Conservation (phyloP, 1,140 invertebrate genomes). For the Eufriesea mexicana region DNA sequence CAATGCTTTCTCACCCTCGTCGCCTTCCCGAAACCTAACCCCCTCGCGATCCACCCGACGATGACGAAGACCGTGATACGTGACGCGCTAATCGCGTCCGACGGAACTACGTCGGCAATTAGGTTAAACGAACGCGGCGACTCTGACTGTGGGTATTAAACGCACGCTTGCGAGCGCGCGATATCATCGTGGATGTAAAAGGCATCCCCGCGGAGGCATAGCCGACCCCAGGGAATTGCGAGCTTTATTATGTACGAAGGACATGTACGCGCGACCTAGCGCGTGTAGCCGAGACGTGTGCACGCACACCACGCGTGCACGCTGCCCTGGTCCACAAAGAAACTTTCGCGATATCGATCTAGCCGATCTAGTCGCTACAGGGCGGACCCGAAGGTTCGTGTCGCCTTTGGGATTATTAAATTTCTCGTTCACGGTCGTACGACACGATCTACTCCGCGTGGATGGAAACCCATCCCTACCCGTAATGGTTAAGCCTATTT, state of each 20-base stretch:
- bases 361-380: not conserved
- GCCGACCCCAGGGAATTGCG: slow-evolving; percentile 54
- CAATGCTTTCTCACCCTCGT: not conserved
- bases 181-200: slow-evolving; percentile 41
- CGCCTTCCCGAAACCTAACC: not conserved
- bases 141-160: slow-evolving; percentile 25
- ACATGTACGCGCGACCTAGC: slow-evolving; percentile 31
- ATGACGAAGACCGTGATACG: not conserved
- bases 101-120: slow-evolving; percentile 38
- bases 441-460: not conserved
- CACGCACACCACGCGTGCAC: slow-evolving; percentile 26
- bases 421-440: not conserved
- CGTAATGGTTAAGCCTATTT: no score
- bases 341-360: slow-evolving; percentile 34
- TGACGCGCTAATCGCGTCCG: not conserved
- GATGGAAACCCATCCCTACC: no score
- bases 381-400: not conserved
- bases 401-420: not conserved
- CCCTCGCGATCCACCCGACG: not conserved
- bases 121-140: slow-evolving; percentile 57
- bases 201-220: not conserved
- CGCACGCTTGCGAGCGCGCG: slow-evolving; percentile 5
- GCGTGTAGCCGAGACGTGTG: slow-evolving; percentile 12
- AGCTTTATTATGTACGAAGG: slow-evolving; percentile 56
- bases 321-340: not conserved